A percentile compares a stretch with the other conserved stretches of the same genome.
phyloP scores from a whole-genome alignment of 2,113 vertebrate species.

The Rattus rattus region DNA sequence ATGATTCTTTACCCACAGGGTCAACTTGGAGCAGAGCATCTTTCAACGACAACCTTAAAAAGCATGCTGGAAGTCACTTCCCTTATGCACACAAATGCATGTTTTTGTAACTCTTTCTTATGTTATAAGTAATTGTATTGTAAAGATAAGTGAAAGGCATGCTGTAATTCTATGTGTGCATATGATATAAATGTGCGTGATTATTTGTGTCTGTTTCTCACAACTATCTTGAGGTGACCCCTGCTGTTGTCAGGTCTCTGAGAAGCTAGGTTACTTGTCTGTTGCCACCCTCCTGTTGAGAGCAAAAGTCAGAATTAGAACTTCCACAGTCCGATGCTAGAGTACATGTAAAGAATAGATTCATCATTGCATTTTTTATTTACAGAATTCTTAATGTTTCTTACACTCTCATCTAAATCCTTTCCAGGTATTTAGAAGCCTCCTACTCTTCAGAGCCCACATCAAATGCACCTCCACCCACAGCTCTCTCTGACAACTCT shows the following conservation, averaged over 20 bases:
- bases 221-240: not conserved
- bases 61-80: not conserved
- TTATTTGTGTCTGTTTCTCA: not conserved
- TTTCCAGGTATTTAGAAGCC: slow-evolving; percentile 30
- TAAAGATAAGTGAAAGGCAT: not conserved
- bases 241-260: not conserved
- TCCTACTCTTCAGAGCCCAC: not conserved
- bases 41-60: not conserved
- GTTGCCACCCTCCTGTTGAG: not conserved
- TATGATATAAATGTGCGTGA: not conserved
- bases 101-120: slow-evolving; percentile 5
- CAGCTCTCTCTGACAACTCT: not conserved
- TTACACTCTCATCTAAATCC: not conserved
- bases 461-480: not conserved
- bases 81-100: not conserved
- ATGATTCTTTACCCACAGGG: not conserved
- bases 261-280: not conserved
- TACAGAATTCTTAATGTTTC: slow-evolving; percentile 4
- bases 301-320: not conserved
- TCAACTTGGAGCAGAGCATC: not conserved
- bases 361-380: not conserved
- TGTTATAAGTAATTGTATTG: not conserved
- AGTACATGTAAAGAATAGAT: not conserved
- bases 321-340: not conserved
- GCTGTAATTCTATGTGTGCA: not conserved